Base-by-base conservation (phyloP, 1,140 invertebrate genomes). In the Aphelenchoides fujianensis region DNA sequence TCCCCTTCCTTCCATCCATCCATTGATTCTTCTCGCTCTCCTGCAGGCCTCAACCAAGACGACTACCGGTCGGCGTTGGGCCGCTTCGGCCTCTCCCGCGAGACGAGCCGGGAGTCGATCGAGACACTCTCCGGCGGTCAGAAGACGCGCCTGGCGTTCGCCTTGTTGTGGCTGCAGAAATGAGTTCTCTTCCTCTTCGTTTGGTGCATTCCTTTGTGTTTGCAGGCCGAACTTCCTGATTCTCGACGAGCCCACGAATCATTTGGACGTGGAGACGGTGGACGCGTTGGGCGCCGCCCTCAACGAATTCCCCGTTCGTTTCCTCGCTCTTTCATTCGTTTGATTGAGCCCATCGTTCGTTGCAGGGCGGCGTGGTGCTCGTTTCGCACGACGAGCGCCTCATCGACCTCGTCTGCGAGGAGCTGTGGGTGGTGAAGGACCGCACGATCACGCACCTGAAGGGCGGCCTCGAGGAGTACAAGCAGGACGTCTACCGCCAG, bases 371-470 rank as follows among this genome's bases (percentile, higher is more conserved):
- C 62, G 93, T 98, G 1, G 92, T 99, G 71, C 87, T 99, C 23
- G 97, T 99, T 36, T 97, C 95, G 81, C 97, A 99, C 90, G 97
- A 99, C 87, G 95, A 98, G 87, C 88, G 94, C 70, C 87, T 99
- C 32, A 97, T 99, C 77, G 89, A 95, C 73, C 91, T 94, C 88
- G 92, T 98, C 2, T 98, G 96, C 85, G 92, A 92, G 78, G 96
- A 99, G 86, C 86, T 99, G 12, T 98, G 97, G 97, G 91, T 98
- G 3, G 96, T 95, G 77, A 90, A 90, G 57, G 89, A 91, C 82
- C 90, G 91, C 59, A 90, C 90, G 2, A 94, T 98, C 0, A 86
- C 87, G 57, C 91, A 91, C 73, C 90, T 98, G 75, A 94, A 98
- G 83, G 95, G 95, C 32, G 96, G 96, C 41, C 94, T 98, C 83